Conservation (phyloP, 2,797 vertebrate species). For the Otolemur crassicaudatus region DNA sequence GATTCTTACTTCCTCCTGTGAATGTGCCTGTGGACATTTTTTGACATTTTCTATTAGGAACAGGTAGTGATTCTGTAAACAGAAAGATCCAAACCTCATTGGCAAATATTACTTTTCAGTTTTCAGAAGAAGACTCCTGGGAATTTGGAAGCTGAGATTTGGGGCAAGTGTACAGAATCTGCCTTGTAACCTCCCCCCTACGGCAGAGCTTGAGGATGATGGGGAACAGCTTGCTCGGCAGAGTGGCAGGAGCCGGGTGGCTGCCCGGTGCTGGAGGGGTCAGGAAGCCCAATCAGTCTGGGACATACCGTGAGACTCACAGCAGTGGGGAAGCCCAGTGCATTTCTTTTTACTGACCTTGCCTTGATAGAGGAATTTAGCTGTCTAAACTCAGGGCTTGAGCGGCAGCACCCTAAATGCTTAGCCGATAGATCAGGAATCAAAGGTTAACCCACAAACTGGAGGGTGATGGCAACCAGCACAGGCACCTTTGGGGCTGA, state of each 20-base stretch:
- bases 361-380: not conserved
- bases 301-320: not conserved
- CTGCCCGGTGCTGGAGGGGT: not conserved
- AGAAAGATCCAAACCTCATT: not conserved
- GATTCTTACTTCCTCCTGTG: not conserved
- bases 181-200: not conserved
- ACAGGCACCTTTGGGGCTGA: not conserved
- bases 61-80: not conserved
- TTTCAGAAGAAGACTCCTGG: not conserved
- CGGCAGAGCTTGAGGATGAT: not conserved
- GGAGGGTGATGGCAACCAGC: not conserved
- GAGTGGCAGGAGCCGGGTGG: not conserved
- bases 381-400: not conserved
- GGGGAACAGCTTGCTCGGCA: not conserved
- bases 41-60: not conserved
- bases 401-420: not conserved
- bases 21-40: not conserved
- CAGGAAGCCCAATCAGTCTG: not conserved
- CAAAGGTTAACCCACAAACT: not conserved
- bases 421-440: not conserved
- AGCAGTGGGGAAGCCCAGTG: not conserved
- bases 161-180: not conserved
- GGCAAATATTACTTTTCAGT: not conserved
- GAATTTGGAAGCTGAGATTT: conserved; percentile 10
- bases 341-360: not conserved